These are phyloP conservation scores for Platycnemis pennipes DNA, from an alignment of 2,888 invertebrate genomes.

Conservation along the genomic window DNA sequence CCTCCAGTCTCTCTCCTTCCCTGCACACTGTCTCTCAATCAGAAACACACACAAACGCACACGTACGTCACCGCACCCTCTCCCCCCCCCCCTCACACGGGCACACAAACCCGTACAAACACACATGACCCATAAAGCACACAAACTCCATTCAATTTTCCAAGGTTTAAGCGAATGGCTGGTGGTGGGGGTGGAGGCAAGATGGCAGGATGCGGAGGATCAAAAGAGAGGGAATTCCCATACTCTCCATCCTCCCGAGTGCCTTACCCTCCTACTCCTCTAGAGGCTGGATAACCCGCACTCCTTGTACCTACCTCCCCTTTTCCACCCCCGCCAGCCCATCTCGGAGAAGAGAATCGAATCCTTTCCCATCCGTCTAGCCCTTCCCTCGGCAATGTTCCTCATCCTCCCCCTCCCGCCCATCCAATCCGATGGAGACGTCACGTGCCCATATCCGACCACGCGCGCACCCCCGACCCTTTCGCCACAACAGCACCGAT, in stretches of 20 bases:
- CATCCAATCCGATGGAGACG: background rate
- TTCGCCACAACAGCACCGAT: background rate
- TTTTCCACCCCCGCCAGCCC: background rate
- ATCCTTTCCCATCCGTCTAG: background rate
- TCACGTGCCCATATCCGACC: background rate
- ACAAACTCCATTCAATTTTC: conserved; percentile 34
- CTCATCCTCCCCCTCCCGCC: background rate
- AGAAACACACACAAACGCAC: background rate
- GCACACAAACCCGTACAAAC: background rate
- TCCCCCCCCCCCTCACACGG: background rate
- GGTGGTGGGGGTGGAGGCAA: background rate
- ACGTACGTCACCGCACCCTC: background rate
- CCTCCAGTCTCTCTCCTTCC: background rate
- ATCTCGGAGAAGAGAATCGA: background rate
- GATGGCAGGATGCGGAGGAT: background rate
- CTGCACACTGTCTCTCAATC: background rate
- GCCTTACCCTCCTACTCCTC: background rate
- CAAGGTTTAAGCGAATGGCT: conserved; percentile 14
- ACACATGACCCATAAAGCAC: conserved; percentile 30
- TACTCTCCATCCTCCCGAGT: background rate
- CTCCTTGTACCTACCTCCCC: background rate
- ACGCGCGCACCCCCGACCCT: background rate
- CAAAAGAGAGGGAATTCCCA: conserved; percentile 14
- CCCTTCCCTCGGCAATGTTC: background rate
- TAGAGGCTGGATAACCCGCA: background rate